These are phyloP conservation scores for Galbula dea DNA, from an alignment of 2,113 vertebrate genomes.

Conservation along the genomic window DNA sequence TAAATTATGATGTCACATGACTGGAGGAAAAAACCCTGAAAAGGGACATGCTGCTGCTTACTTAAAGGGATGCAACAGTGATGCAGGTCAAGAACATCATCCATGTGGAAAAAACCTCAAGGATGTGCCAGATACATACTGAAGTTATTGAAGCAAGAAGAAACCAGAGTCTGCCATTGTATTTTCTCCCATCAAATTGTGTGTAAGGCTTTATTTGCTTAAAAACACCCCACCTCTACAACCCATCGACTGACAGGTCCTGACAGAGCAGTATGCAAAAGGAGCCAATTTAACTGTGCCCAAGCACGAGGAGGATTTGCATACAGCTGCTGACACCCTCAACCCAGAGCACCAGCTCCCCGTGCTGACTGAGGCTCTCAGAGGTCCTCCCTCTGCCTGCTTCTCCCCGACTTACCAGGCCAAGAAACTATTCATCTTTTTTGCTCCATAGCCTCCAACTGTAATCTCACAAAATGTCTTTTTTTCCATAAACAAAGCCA, in stretches of 20 bases:
- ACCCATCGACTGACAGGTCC: too few relatives aligned
- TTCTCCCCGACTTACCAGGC: background rate
- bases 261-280: background rate
- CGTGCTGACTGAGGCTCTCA: background rate
- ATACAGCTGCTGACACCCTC: background rate
- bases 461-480: slow-evolving; percentile 62
- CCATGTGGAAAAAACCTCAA: background rate
- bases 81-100: background rate
- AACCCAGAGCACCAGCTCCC: background rate
- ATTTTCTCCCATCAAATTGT: too few relatives aligned
- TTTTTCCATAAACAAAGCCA: slow-evolving; percentile 73
- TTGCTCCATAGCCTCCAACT: slow-evolving; percentile 47
- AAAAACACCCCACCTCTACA: too few relatives aligned
- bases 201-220: too few relatives aligned
- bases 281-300: background rate
- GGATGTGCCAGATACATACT: background rate
- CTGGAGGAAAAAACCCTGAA: background rate
- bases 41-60: background rate
- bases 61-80: background rate
- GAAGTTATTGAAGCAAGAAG: background rate
- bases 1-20: background rate
- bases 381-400: background rate
- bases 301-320: background rate
- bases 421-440: slow-evolving; percentile 59
- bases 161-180: too few relatives aligned